Base-by-base conservation (phyloP, 2,113 vertebrate species). In the Ornithorhynchus anatinus region DNA sequence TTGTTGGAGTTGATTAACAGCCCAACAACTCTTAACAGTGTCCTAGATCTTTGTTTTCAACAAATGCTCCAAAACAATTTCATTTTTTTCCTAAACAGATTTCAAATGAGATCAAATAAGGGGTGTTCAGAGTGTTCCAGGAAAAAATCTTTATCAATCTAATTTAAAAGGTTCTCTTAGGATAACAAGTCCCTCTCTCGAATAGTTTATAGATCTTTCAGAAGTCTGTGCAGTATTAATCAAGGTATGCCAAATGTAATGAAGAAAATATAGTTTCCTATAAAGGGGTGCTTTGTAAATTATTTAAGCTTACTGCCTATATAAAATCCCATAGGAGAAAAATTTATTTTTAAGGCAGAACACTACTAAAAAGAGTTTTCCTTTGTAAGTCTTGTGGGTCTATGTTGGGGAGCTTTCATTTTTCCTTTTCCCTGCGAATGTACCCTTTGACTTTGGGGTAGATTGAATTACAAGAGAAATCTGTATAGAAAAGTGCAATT, bases 111-210 rank as follows among this genome's bases (percentile, higher is more conserved):
- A n/a, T n/a, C n/a, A n/a, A n/a, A n/a, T n/a, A n/a, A n/a, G n/a
- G n/a, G n/a, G n/a, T n/a, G n/a, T n/a, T n/a, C n/a, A n/a, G n/a
- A n/a, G n/a, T n/a, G n/a, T n/a, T n/a, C n/a, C n/a, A n/a, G n/a
- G n/a, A n/a, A n/a, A n/a, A n/a, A n/a, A n/a, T n/a, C n/a, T n/a
- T n/a, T 67, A 35, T 64, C 8, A 39, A 17, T 27, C 53, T 81
- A 84, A 84, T 84, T 83, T 81, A 82, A 72, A 22, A 45, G 38
- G n/a, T n/a, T n/a, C n/a, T n/a, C n/a, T n/a, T n/a, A n/a, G n/a
- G 52, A 1, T 75, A 36, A 71, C 38, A 6, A 32, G 59, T 68
- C 17, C 40, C 57, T 35, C 64, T 51, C 29, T 0, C 0, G 75
- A 68, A 39, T 19, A 59, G 63, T 70, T 72, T 66, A 71, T 60